Percentiles rank a stretch among this genome's conserved stretches.
phyloP scores from a whole-genome alignment of 64 coral and sea anemone genomes.

The Montipora cactus region DNA sequence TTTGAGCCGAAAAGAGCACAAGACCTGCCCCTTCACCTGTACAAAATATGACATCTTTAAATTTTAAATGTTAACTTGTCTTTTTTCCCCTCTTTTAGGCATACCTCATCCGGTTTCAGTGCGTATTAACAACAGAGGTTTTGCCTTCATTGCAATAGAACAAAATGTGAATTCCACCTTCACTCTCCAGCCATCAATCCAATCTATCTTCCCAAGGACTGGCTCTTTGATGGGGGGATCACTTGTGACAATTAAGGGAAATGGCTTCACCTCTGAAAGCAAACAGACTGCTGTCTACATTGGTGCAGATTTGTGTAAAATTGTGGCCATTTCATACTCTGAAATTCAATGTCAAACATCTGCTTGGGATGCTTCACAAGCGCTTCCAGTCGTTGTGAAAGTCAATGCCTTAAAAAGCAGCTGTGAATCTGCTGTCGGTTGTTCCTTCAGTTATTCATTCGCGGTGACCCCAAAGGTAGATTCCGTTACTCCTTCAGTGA shows the following conservation, averaged over 20 bases:
- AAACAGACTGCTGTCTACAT: slow-evolving; percentile 23
- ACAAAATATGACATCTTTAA: neutral
- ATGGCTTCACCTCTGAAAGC: slow-evolving; percentile 32
- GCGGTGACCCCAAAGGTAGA: slow-evolving; percentile 60
- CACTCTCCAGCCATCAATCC: slow-evolving; percentile 42
- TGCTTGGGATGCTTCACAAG: neutral
- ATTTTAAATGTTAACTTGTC: neutral
- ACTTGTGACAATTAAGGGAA: slow-evolving; percentile 47
- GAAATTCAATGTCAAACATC: slow-evolving; percentile 49
- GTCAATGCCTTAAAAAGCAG: slow-evolving; percentile 39
- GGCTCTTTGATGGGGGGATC: slow-evolving; percentile 58
- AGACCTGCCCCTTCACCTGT: too few species aligned
- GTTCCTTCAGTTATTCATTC: slow-evolving; percentile 55
- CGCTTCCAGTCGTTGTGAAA: slow-evolving; percentile 10
- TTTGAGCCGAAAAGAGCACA: too few species aligned
- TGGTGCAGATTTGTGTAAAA: slow-evolving; percentile 27
- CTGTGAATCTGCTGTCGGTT: slow-evolving; percentile 56
- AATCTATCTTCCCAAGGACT: slow-evolving; percentile 35
- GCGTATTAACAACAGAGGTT: slow-evolving; percentile 62
- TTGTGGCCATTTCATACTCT: neutral
- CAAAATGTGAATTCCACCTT: slow-evolving; percentile 16
- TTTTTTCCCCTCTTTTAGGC: neutral
- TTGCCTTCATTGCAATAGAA: slow-evolving; percentile 37
- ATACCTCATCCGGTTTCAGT: slow-evolving; percentile 51
- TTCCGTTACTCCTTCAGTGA: slow-evolving; percentile 47